Base-by-base conservation (phyloP, 2,888 invertebrate species). In the Eurytoma adleriae region DNA sequence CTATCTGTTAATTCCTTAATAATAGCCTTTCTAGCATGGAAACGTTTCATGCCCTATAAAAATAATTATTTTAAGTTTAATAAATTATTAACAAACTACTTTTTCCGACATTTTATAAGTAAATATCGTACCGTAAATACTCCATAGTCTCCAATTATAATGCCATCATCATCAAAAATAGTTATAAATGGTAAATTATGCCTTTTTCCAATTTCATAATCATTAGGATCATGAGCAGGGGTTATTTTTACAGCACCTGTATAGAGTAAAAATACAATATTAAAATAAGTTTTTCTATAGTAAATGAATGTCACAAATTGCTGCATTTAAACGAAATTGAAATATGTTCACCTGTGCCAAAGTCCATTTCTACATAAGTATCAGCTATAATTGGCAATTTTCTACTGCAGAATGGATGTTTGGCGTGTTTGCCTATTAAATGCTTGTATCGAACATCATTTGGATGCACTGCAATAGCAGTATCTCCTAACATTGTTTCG, bases 401-500 rank as follows among this genome's bases (percentile, higher is more conserved):
- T 77, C 98, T 93, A 74, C 95, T 92, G 80, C 95, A 92, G 90
- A 99, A 97, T 0, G 99, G 99, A 93, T 99, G 99, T 61, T 93
- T 91, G 1, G 97, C 94, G 85, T 91, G 92, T 91, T 96, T 96
- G 61, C 98, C 98, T 83, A 97, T 94, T 69, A 98, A 91, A 86
- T 94, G 94, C 79, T 93, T 93, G 89, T 98, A 99, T 86, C 99
- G 94, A 3, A 91, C 90, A 88, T 99, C 98, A 1, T 96, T 93
- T 0, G 99, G 99, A 92, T 99, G 96, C 0, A 99, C 98, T n/a
- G 99, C 99, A 1, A 99, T 95, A 0, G 98, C 99, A 0, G 97
- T 96, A 91, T 99, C 99, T 1, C 99, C 97, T 14, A 99, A 92
- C 97, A 99, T 99, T 0, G 99, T 99, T 92, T 99, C 99, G 40